Evolutionary conservation across 2,888 invertebrate genomes (phyloP).

Genomic region (Scaptomyza reducta): DNA sequence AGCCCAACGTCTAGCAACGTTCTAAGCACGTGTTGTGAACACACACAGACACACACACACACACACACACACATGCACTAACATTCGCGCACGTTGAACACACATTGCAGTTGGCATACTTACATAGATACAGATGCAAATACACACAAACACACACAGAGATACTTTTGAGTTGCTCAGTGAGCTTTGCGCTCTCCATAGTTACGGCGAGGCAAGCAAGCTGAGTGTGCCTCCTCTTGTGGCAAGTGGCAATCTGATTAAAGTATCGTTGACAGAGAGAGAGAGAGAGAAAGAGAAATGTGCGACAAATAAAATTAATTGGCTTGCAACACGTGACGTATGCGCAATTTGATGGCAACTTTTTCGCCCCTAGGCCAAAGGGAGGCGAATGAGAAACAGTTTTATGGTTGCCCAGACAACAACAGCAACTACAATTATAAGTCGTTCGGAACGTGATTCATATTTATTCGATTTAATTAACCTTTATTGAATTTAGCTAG

Average conservation of each 20-base stretch:
- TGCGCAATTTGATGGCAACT: conserved; percentile 59
- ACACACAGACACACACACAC: conserved; percentile 49
- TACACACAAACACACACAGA: conserved; percentile 8
- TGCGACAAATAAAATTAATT: conserved; percentile 36
- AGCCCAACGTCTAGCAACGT: conserved; percentile 82
- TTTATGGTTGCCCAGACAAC: conserved; percentile 16
- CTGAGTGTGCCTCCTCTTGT: conserved; percentile 1
- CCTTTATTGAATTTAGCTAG: neutral
- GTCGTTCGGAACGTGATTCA: neutral
- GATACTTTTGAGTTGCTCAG: neutral
- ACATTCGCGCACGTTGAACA: conserved; percentile 66
- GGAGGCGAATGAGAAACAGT: neutral
- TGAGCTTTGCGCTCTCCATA: conserved; percentile 21
- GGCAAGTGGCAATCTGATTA: conserved; percentile 44
- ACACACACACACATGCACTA: conserved; percentile 34
- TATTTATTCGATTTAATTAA: conserved; percentile 18
- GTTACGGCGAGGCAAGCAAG: too few species aligned
- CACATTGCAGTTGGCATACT: conserved; percentile 65
- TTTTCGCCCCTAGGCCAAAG: neutral
- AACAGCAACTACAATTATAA: conserved; percentile 15
- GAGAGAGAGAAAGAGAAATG: conserved; percentile 21
- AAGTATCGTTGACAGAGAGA: conserved; percentile 49
- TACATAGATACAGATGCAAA: conserved; percentile 14
- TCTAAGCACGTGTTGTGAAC: conserved; percentile 83
- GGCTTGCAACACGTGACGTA: conserved; percentile 73